Conservation (phyloP, 2,113 vertebrate species). For the Neolamprologus variostigma region DNA sequence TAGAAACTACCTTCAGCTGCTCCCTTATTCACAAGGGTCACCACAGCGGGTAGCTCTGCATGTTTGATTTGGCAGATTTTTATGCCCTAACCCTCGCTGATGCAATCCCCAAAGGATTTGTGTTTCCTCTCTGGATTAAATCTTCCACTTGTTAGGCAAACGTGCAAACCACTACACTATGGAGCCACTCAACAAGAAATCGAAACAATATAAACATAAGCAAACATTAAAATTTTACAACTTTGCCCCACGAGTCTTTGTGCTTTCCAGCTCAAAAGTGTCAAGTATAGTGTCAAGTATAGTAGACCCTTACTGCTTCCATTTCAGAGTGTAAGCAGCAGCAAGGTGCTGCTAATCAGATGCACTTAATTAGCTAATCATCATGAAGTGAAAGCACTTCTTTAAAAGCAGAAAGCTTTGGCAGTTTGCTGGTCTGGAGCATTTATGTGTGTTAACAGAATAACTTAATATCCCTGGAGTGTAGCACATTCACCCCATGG, state of each 20-base stretch:
- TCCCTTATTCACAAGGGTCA: neutral
- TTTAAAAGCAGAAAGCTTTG: neutral
- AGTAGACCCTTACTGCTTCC: neutral
- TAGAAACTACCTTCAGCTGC: neutral
- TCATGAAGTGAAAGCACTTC: neutral
- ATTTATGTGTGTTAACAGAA: neutral
- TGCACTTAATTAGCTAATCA: neutral
- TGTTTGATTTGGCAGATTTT: neutral
- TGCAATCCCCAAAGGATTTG: neutral
- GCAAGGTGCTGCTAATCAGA: neutral
- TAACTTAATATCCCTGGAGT: neutral
- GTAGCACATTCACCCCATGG: neutral
- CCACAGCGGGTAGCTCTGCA: neutral
- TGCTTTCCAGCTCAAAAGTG: neutral
- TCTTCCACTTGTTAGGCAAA: neutral
- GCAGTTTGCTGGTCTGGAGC: neutral
- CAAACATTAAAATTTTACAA: neutral
- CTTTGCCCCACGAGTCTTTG: rapidly evolving
- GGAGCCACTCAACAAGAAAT: neutral
- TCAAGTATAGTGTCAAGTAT: neutral
- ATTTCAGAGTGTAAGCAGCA: neutral
- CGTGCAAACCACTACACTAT: rapidly evolving
- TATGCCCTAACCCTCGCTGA: neutral
- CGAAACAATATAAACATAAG: rapidly evolving
- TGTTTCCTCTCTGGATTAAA: neutral